Evolutionary conservation across 35 echinoderm and acorn worm genomes (phyloP), one percentile per base, ranked within the genome.

Genomic region (Apostichopus parvimensis): DNA sequence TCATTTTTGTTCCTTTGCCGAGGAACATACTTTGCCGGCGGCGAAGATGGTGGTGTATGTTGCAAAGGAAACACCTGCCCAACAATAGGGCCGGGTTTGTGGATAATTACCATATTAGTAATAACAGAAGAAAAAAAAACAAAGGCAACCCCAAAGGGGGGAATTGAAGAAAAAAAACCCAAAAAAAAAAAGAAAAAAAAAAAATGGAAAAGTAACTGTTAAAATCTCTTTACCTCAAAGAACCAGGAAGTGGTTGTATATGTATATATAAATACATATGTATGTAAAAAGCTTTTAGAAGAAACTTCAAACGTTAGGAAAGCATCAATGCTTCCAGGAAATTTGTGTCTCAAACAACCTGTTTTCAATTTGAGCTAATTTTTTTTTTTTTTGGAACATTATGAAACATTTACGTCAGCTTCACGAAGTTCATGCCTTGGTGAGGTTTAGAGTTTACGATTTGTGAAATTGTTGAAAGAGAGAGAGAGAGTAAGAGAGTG

Each of bases 281-380:
- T 75, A 18, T 75, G 17, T 18, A 75, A 18, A 14, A 75, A 22
- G 14, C 15, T 75, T 75, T n/a, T 18, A 14, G 6, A 22, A 8
- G 17, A 13, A 18, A 75, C 0, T 75, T 57, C 54, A 58, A 21
- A 82, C 81, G 24, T 84, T 84, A 58, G 81, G 81, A 58, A 84
- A 57, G 55, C 81, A 60, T 59, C 54, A 58, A 23, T 84, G 81
- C 55, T 84, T 84, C 81, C 55, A 58, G 81, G 81, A 84, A 84
- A 84, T 59, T 59, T 84, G 55, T 84, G 54, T 45, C 25, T 75
- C 71, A 6, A 60, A 84, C 81, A 84, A 59, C 55, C 52, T 59
- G 81, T 84, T 84, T 84, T 84, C 71, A 75, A 75, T 75, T 75
- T 75, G 71, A 75, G 71, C 71, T 22, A 84, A 84, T 84, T 84